Percentiles rank a stretch among this genome's conserved stretches.
phyloP scores from a whole-genome alignment of 2,113 vertebrate species.

The Ivindomyrus marchei region DNA sequence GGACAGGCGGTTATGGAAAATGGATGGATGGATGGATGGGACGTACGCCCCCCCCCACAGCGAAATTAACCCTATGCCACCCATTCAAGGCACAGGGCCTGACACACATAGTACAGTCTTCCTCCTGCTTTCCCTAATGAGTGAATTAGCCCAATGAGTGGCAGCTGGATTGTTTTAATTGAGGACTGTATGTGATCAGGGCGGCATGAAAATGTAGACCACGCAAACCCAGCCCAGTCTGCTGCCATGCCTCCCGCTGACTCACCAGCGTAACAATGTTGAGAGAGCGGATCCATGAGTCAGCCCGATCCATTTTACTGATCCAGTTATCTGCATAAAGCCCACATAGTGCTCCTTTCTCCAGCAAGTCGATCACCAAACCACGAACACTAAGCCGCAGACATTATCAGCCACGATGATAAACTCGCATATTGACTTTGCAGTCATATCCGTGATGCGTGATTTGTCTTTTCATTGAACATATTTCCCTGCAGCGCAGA shows the following conservation, averaged over 20 bases:
- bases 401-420: neutral
- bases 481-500: neutral
- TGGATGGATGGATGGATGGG: neutral
- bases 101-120: neutral
- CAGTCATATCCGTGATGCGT: neutral
- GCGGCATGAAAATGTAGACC: neutral
- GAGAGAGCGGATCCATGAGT: neutral
- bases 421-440: neutral
- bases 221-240: neutral
- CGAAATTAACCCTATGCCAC: neutral
- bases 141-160: neutral
- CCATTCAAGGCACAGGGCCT: neutral
- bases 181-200: neutral
- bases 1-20: neutral
- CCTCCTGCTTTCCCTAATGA: neutral
- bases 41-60: neutral
- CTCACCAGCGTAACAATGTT: neutral
- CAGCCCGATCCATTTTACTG: neutral
- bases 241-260: neutral
- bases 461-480: neutral
- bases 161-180: neutral
- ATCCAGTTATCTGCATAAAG: neutral
- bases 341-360: neutral
- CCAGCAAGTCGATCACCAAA: neutral
- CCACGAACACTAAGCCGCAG: neutral